These are phyloP conservation scores for Phortica okadai DNA, from an alignment of 2,888 invertebrate species.

Conservation along the genomic window DNA sequence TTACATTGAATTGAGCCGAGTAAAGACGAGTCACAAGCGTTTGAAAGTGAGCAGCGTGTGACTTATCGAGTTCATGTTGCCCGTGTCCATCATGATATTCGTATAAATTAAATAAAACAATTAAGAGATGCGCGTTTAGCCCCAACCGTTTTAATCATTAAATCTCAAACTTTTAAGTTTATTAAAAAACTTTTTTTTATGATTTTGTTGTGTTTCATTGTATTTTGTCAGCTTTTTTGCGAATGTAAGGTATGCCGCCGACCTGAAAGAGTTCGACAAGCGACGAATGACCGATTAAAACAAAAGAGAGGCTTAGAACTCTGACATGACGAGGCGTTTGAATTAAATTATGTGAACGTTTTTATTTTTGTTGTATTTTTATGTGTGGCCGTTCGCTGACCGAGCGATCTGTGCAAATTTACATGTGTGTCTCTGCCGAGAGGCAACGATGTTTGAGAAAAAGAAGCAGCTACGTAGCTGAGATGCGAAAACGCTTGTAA, in stretches of 20 bases:
- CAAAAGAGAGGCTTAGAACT: constrained; percentile 58
- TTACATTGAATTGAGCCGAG: not conserved
- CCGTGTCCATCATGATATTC: constrained; percentile 71
- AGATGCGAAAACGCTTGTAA: constrained; percentile 43
- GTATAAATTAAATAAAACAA: constrained; percentile 67
- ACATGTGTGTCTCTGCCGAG: constrained; percentile 45
- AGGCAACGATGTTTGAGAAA: constrained; percentile 26
- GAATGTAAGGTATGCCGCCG: constrained; percentile 51
- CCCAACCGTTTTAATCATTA: constrained; percentile 56
- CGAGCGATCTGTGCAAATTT: constrained; percentile 63
- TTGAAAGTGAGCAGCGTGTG: constrained; percentile 38
- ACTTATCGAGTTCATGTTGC: constrained; percentile 54
- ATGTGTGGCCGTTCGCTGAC: constrained; percentile 22
- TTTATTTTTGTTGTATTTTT: constrained; percentile 9
- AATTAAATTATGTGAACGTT: constrained; percentile 42
- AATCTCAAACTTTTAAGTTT: constrained; percentile 34
- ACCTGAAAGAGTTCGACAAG: constrained; percentile 47
- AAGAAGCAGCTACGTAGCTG: constrained; percentile 39
- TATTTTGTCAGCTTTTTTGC: constrained; percentile 36
- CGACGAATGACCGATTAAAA: constrained; percentile 36
- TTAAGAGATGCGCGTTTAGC: constrained; percentile 60
- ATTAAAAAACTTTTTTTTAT: not conserved
- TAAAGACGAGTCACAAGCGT: not conserved
- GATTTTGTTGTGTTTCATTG: constrained; percentile 12
- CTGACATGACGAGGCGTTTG: constrained; percentile 44